Evolutionary conservation across 2,113 vertebrate genomes (phyloP).

Genomic region (Gymnobelideus leadbeateri): DNA sequence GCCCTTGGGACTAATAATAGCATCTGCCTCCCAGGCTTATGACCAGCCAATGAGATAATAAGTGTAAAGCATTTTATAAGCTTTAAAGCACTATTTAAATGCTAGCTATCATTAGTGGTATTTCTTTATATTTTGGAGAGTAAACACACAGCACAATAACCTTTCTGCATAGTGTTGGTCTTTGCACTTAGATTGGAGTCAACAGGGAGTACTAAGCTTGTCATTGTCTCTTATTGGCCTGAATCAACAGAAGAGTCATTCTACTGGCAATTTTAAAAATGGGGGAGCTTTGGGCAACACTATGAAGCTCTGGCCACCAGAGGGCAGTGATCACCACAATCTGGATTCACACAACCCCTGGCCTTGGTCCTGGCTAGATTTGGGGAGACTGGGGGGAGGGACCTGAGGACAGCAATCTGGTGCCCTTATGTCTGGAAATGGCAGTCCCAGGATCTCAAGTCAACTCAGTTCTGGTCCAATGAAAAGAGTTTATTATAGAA

Average conservation of each 20-base stretch:
- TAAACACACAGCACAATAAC: neutral
- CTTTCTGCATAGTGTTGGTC: neutral
- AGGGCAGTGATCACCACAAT: neutral
- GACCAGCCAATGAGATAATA: neutral
- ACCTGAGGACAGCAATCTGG: neutral
- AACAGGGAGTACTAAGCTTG: neutral
- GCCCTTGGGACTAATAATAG: neutral
- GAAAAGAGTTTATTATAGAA: neutral
- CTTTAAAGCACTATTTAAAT: neutral
- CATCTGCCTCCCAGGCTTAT: neutral
- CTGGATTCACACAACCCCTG: neutral
- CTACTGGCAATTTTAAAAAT: neutral
- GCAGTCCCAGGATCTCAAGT: neutral
- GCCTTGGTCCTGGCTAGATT: constrained; percentile 1
- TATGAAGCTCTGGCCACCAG: neutral
- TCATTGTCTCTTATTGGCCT: neutral
- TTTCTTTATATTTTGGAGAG: neutral
- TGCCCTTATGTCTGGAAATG: neutral
- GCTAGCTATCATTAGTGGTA: neutral
- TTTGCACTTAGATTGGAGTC: neutral
- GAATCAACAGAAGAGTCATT: neutral
- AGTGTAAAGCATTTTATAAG: neutral
- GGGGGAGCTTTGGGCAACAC: neutral
- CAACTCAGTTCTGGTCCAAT: neutral
- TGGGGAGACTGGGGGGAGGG: neutral